Percentiles rank a stretch among this genome's conserved stretches.
Conservation (phyloP, 2,888 invertebrate genomes). For the Ramazzottius varieornatus region DNA sequence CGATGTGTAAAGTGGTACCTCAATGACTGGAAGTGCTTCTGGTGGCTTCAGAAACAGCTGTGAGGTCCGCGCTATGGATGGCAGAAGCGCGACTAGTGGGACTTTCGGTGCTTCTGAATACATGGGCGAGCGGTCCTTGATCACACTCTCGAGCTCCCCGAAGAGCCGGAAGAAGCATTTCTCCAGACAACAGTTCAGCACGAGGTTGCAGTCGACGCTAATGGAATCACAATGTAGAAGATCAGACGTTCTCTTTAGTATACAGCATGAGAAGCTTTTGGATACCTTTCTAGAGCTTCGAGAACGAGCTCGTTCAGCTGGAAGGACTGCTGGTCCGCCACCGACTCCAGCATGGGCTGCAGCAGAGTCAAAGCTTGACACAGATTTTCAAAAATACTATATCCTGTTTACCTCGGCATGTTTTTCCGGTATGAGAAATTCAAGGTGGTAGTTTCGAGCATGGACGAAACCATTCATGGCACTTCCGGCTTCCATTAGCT, state of each 20-base stretch:
- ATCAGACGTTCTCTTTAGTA: no score
- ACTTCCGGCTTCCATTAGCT: background rate
- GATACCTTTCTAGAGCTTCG: background rate
- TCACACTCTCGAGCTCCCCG: background rate
- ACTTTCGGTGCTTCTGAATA: background rate
- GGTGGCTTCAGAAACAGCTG: background rate
- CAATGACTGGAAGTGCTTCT: background rate
- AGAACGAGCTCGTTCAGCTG: no score
- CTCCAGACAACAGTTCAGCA: conserved; percentile 2
- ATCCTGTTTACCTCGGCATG: no score
- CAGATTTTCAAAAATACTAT: no score
- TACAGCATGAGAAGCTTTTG: no score
- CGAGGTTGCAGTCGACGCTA: background rate
- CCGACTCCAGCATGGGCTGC: no score
- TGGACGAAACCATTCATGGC: background rate
- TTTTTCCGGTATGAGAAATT: background rate
- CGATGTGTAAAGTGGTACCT: no score
- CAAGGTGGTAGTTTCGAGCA: background rate
- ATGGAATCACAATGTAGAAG: background rate
- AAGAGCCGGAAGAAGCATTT: background rate
- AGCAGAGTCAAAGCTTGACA: background rate
- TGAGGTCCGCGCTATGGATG: background rate
- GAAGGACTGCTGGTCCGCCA: no score
- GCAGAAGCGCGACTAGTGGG: background rate
- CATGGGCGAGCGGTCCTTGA: background rate